A percentile compares a stretch with the other conserved stretches of the same genome.
Conservation (phyloP, 2,888 invertebrate species). For the Thereva unica region DNA sequence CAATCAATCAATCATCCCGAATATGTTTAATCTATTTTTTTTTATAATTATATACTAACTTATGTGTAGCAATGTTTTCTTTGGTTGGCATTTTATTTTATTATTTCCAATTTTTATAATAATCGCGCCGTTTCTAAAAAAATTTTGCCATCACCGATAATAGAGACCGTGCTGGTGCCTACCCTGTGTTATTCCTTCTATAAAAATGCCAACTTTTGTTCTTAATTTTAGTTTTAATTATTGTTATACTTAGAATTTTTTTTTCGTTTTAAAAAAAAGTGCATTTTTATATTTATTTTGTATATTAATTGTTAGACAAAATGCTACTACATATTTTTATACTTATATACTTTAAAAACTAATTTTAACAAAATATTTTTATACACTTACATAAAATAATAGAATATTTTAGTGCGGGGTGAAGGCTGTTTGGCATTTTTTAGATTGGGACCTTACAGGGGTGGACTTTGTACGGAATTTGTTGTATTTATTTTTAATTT, state of each 20-base stretch:
- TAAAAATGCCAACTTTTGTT: slow-evolving; percentile 28
- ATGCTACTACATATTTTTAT: too few relatives aligned
- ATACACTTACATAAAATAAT: too few relatives aligned
- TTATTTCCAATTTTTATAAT: slow-evolving; percentile 30
- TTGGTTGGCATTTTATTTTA: slow-evolving; percentile 39
- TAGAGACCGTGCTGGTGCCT: slow-evolving; percentile 56
- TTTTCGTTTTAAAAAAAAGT: neutral
- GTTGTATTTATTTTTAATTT: slow-evolving; percentile 14
- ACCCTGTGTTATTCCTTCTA: slow-evolving; percentile 57
- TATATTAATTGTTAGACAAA: too few relatives aligned
- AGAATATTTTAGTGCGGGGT: slow-evolving; percentile 2
- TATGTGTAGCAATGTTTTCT: slow-evolving; percentile 27
- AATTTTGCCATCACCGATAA: slow-evolving; percentile 44
- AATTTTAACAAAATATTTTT: too few relatives aligned
- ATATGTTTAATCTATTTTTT: slow-evolving; percentile 8
- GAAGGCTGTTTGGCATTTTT: slow-evolving; percentile 34
- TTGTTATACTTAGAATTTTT: slow-evolving; percentile 4
- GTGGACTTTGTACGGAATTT: slow-evolving; percentile 19
- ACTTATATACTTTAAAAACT: too few relatives aligned
- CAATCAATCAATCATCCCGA: slow-evolving; percentile 30
- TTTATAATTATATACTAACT: slow-evolving; percentile 23
- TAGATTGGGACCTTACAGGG: slow-evolving; percentile 23
- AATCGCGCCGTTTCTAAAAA: slow-evolving; percentile 9
- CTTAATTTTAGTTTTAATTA: neutral
- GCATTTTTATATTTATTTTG: too few relatives aligned